phyloP scores from a whole-genome alignment of 2,888 invertebrate genomes.

The Trissolcus brochymenae region DNA sequence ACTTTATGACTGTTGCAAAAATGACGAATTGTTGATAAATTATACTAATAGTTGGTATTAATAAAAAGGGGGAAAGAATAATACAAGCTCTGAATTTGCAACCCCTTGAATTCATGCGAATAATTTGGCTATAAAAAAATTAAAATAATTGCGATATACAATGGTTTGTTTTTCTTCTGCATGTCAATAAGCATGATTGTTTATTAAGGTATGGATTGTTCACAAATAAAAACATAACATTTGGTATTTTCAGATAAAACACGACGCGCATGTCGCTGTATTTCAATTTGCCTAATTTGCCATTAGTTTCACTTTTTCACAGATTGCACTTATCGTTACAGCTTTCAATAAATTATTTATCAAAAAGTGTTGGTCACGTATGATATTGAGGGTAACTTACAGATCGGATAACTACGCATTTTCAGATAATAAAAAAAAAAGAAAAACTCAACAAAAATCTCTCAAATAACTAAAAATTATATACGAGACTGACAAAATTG shows the following conservation, averaged over 20 bases:
- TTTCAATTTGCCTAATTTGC: not conserved
- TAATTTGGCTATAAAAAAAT: no score
- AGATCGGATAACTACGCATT: not conserved
- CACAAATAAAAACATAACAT: slow-evolving; percentile 29
- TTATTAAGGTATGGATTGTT: slow-evolving; percentile 10
- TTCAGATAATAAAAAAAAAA: not conserved
- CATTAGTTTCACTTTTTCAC: slow-evolving; percentile 14
- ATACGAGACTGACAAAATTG: slow-evolving; percentile 7
- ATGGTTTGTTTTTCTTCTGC: slow-evolving; percentile 4
- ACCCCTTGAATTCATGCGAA: not conserved
- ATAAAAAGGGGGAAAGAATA: slow-evolving; percentile 3
- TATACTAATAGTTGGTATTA: no score
- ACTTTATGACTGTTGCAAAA: slow-evolving; percentile 17
- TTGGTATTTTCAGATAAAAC: slow-evolving; percentile 10
- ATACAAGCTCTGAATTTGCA: slow-evolving; percentile 13
- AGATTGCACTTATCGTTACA: slow-evolving; percentile 34
- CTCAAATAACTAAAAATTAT: slow-evolving; percentile 7
- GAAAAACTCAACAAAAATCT: slow-evolving; percentile 14
- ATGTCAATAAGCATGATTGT: slow-evolving; percentile 15
- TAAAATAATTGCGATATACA: slow-evolving; percentile 3
- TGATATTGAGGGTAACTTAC: slow-evolving; percentile 7
- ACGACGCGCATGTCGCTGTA: slow-evolving; percentile 14
- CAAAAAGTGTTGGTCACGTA: slow-evolving; percentile 1
- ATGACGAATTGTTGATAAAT: not conserved
- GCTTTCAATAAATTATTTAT: no score